Base-by-base conservation (phyloP, 2,113 vertebrate genomes). In the Perca flavescens region DNA sequence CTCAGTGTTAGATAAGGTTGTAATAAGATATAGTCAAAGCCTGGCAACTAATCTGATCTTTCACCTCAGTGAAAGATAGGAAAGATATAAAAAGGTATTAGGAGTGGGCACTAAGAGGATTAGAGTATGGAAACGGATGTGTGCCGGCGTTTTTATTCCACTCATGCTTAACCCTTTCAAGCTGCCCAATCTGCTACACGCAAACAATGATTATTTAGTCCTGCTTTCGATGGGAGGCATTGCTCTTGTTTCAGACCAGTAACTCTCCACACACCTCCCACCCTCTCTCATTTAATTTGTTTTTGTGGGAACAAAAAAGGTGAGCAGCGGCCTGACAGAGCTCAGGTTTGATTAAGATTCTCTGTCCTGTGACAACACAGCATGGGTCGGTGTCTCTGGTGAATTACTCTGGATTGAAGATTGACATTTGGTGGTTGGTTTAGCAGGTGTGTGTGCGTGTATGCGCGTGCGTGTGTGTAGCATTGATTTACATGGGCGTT, bases 1-100 rank as follows among this genome's bases (percentile, higher is more conserved):
- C 74, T 90, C 76, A 47, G 80, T 90, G 84, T 94, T 93, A 93
- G 94, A 95, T 95, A 95, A 95, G 90, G 91, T 86, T 91, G 94
- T 93, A 95, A 96, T 95, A 92, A 95, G 95, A 96, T 96, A 94
- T 90, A 93, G 92, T 94, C 91, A 94, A 94, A 95, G 92, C 93
- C 90, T 80, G 88, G 88, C 85, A 90, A 88, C 93, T 96, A 95
- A 95, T 96, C 93, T 94, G 95, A 95, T 95, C 95, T 95, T 95
- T 96, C 90, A 95, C 94, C 94, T 95, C 91, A 49, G 86, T 85
- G 86, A 93, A 91, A 90, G 93, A 95, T 95, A 93, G 90, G 58
- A 94, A 92, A 94, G 93, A 95, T 94, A 95, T 92, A 94, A 94
- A 95, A 95, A 94, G 67, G 89, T 94, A 95, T 95, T 94, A 94